These are phyloP conservation scores for Eupelmus urozonus DNA, from an alignment of 2,888 invertebrate genomes.

Conservation along the genomic window DNA sequence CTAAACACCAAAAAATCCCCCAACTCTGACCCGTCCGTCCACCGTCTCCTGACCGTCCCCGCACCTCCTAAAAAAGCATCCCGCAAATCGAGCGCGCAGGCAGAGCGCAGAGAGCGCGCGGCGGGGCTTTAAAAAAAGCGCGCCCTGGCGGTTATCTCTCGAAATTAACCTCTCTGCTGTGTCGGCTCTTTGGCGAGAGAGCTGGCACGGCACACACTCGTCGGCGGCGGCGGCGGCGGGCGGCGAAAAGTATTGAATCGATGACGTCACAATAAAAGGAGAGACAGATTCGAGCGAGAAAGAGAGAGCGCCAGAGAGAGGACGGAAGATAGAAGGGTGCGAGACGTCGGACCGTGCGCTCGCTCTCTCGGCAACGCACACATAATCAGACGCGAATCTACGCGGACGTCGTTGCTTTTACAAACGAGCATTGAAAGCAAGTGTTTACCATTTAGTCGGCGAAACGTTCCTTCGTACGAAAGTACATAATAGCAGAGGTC, in stretches of 20 bases:
- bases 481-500: no score
- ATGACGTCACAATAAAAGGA: slow-evolving; percentile 77
- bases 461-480: no score
- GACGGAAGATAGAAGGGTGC: slow-evolving; percentile 6
- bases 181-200: not conserved
- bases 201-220: not conserved
- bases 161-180: not conserved
- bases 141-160: slow-evolving; percentile 41
- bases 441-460: no score
- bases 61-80: not conserved
- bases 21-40: no score
- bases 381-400: no score
- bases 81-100: no score
- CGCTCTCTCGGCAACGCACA: no score
- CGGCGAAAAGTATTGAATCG: slow-evolving; percentile 76
- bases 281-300: slow-evolving; percentile 23
- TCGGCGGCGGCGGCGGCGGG: slow-evolving; percentile 39
- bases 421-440: no score
- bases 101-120: no score
- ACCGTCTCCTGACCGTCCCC: not conserved
- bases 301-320: not conserved
- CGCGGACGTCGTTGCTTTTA: no score
- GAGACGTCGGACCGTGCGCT: no score
- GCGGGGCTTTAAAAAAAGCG: slow-evolving; percentile 49
- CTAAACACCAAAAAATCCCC: no score